These are phyloP conservation scores for Lethrus apterus DNA, from an alignment of 1,140 invertebrate genomes.

Conservation along the genomic window DNA sequence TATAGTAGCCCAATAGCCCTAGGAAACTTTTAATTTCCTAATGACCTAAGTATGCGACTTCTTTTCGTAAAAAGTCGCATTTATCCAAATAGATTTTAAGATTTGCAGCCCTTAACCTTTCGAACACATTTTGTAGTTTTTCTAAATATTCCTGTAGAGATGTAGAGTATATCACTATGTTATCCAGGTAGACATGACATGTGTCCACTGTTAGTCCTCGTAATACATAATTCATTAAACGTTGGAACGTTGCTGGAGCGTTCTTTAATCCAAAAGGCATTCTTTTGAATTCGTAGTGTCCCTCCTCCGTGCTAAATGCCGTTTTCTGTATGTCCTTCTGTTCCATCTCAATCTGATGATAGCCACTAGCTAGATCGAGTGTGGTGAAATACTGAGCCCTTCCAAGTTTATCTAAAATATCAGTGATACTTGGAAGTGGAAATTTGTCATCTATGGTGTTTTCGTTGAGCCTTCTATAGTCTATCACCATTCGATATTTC, in stretches of 20 bases:
- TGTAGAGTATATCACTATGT: not conserved
- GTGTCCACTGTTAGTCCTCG: not conserved
- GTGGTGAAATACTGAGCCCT: too few species aligned
- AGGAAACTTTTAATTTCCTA: too few species aligned
- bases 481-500: slow-evolving; percentile 37
- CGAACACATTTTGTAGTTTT: not conserved
- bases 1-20: too few species aligned
- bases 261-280: slow-evolving; percentile 5
- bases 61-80: not conserved
- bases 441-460: slow-evolving; percentile 44
- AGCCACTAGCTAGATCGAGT: too few species aligned
- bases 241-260: slow-evolving; percentile 2
- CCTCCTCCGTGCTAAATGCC: too few species aligned
- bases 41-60: not conserved
- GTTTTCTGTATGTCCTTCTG: too few species aligned
- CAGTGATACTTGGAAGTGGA: slow-evolving; percentile 48
- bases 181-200: slow-evolving; percentile 1
- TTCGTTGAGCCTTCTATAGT: slow-evolving; percentile 40
- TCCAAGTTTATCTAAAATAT: too few species aligned
- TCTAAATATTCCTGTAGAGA: too few species aligned
- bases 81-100: slow-evolving; percentile 1
- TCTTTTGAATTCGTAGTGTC: slow-evolving; percentile 13
- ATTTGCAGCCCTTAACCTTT: not conserved
- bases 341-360: too few species aligned
- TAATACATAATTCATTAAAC: not conserved